phyloP scores from a whole-genome alignment of 2,113 vertebrate genomes.

The Philantomba maxwellii region DNA sequence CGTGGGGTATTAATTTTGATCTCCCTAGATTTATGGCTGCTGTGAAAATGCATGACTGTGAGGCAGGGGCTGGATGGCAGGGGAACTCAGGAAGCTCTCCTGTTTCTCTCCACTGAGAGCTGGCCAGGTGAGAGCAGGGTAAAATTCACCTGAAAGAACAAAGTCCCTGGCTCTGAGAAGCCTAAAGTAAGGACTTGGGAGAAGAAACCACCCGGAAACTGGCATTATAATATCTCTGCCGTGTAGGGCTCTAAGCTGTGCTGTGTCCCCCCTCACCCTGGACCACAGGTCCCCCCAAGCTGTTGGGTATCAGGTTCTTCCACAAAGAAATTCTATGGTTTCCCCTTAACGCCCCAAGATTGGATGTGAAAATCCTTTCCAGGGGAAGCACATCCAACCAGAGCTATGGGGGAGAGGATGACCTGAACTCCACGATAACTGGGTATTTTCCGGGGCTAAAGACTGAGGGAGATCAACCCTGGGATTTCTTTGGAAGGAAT shows the following conservation, averaged over 20 bases:
- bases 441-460: not conserved
- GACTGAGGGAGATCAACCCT: too few relatives aligned
- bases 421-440: accelerated
- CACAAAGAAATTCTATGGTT: not conserved
- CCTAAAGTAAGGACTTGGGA: not conserved
- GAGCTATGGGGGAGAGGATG: not conserved
- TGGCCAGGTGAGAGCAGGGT: not conserved
- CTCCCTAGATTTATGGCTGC: not conserved
- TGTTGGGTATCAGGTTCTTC: not conserved
- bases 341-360: not conserved
- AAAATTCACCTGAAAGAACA: not conserved
- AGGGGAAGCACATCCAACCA: not conserved
- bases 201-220: not conserved
- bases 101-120: not conserved
- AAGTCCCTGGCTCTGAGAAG: not conserved
- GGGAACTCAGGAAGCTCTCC: too few relatives aligned
- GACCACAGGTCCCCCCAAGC: accelerated
- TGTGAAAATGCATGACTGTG: not conserved
- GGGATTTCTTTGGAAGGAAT: too few relatives aligned
- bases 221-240: not conserved
- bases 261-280: not conserved
- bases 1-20: not conserved
- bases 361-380: not conserved
- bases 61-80: not conserved
- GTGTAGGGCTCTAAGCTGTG: too few relatives aligned